Percentiles rank a stretch among this genome's conserved stretches.
Conservation (phyloP, 2,113 vertebrate species). For the Pseudorasbora parva region DNA sequence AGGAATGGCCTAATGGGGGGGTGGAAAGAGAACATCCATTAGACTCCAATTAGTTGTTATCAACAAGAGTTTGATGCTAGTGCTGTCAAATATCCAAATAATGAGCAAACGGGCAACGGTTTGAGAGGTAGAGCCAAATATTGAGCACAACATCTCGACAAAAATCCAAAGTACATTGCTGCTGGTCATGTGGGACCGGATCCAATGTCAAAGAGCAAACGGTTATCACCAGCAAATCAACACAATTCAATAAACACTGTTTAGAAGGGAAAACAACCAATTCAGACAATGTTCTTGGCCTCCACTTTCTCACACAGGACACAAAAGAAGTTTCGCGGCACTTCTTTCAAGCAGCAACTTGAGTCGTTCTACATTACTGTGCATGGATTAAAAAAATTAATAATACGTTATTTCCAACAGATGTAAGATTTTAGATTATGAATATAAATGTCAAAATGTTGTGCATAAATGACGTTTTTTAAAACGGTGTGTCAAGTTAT, state of each 20-base stretch:
- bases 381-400: background rate
- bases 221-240: background rate
- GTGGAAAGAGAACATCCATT: background rate
- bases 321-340: background rate
- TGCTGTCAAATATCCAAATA: conserved; percentile 2
- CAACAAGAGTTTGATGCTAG: background rate
- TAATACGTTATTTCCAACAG: background rate
- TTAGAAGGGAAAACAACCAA: background rate
- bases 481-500: background rate
- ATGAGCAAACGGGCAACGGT: background rate
- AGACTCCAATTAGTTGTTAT: background rate
- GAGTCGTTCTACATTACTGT: background rate
- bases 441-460: background rate
- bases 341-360: background rate
- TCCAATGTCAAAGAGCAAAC: background rate
- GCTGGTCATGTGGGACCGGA: background rate
- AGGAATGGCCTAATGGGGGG: conserved; percentile 89
- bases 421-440: background rate
- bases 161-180: background rate
- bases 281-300: background rate
- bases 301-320: background rate
- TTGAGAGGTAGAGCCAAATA: background rate
- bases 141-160: background rate
- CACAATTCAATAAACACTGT: background rate
- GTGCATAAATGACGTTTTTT: background rate